Evolutionary conservation across 35 echinoderm and acorn worm species (phyloP), one percentile per base, ranked within the genome.

Genomic region (Lytechinus variegatus): DNA sequence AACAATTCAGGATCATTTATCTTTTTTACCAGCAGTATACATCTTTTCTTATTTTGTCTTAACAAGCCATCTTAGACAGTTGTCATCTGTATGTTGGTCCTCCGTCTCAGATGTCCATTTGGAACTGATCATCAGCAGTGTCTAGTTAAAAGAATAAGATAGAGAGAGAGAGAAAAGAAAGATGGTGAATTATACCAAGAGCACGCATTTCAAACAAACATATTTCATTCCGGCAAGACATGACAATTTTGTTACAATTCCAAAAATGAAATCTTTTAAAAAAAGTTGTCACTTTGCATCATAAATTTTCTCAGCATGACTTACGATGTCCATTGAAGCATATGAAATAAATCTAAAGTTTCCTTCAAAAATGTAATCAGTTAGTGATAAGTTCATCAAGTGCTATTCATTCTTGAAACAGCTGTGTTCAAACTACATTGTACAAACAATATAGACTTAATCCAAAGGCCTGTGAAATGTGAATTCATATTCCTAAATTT

Each of bases 61-160:
- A 19, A 29, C 52, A 7, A 90, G 88, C 52, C 52, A 52, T 90
- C 52, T 90, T 10, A 7, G 10, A 90, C 88, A 90, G 10, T 90
- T 90, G 88, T 90, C 52, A 52, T 33, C 10, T 90, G 52, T 4
- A 90, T 90, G 88, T 54, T 90, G 88, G 88, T 90, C 52, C 52
- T 54, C 88, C 33, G 88, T 54, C 88, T 90, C 88, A 90, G 88
- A 90, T 90, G 88, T 90, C 88, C 88, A 90, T 90, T 90, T 90
- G 88, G 13, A 90, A 90, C 88, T 90, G 88, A 44, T 90, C 88
- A 52, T 90, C 88, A 54, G 28, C 52, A 90, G 88, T 9, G 28
- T 90, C 88, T 90, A 44, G 66, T n/a, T 24, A n/a, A 79, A 3
- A n/a, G 66, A 79, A 6, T 51, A 90, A 90, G 88, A 90, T 4